Conservation (phyloP, 2,797 vertebrate genomes). For the Lithobates pipiens region DNA sequence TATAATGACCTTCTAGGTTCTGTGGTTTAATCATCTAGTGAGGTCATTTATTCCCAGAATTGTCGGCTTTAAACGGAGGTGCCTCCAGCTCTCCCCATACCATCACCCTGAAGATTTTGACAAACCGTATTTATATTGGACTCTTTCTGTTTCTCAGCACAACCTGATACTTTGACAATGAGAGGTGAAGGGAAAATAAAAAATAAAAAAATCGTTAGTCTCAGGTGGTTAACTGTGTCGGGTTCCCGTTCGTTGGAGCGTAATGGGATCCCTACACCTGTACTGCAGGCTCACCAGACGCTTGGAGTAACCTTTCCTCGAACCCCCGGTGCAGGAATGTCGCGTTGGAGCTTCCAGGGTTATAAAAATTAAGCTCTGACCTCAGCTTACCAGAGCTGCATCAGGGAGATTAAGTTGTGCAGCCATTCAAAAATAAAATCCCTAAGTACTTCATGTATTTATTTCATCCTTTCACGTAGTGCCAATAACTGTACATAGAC, state of each 20-base stretch:
- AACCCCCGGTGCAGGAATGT: neutral
- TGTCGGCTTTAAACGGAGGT: neutral
- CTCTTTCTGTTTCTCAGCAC: constrained; percentile 1
- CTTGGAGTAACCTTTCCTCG: neutral
- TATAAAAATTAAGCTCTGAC: constrained; percentile 8
- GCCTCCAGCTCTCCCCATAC: neutral
- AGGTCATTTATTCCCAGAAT: neutral
- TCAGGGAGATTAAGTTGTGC: neutral
- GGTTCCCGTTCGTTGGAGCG: neutral
- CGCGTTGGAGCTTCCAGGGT: neutral
- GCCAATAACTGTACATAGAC: too few species aligned
- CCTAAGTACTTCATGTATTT: too few species aligned
- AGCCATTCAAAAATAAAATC: neutral
- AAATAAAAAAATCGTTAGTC: neutral
- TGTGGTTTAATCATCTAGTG: neutral
- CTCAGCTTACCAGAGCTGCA: constrained; percentile 5
- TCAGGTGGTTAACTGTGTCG: neutral
- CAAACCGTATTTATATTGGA: constrained; percentile 15
- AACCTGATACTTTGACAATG: constrained; percentile 15
- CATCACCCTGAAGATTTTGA: neutral
- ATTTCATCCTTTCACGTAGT: too few species aligned
- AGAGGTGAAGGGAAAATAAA: neutral
- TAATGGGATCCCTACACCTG: constrained; percentile 38
- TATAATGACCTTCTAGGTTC: neutral
- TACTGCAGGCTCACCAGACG: neutral